These are phyloP conservation scores for Micrastur ruficollis DNA, from an alignment of 2,797 vertebrate species.

Conservation along the genomic window DNA sequence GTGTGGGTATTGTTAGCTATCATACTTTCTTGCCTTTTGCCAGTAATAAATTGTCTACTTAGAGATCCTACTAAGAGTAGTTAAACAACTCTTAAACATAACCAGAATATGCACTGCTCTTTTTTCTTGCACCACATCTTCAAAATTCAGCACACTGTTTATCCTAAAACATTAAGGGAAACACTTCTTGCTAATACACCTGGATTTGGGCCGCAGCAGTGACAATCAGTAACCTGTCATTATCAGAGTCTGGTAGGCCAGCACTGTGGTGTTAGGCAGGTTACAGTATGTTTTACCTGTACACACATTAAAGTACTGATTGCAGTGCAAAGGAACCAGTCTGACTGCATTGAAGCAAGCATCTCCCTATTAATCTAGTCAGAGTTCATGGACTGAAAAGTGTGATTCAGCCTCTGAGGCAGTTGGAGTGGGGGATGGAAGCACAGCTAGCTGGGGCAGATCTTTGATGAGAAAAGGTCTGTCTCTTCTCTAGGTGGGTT, in stretches of 20 bases:
- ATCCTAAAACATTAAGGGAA: background rate
- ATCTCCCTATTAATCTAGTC: background rate
- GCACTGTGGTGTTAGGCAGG: background rate
- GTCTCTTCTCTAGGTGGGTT: background rate
- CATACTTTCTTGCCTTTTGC: background rate
- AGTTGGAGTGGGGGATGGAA: background rate
- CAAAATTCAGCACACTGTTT: background rate
- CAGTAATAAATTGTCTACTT: background rate
- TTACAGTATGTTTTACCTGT: background rate
- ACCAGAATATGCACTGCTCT: background rate
- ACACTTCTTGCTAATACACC: background rate
- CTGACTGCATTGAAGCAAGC: background rate
- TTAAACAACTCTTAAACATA: background rate
- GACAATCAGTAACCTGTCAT: background rate
- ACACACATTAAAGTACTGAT: background rate
- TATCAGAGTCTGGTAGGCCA: background rate
- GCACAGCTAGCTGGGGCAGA: background rate
- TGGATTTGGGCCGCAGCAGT: accelerated
- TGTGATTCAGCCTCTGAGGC: background rate
- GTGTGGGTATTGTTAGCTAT: background rate
- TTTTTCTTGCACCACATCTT: background rate
- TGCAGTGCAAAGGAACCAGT: background rate
- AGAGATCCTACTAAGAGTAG: background rate
- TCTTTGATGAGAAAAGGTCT: background rate
- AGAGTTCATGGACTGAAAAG: background rate